These are phyloP conservation scores for Eupithecia inturbata DNA, from an alignment of 2,888 invertebrate species.

Conservation along the genomic window DNA sequence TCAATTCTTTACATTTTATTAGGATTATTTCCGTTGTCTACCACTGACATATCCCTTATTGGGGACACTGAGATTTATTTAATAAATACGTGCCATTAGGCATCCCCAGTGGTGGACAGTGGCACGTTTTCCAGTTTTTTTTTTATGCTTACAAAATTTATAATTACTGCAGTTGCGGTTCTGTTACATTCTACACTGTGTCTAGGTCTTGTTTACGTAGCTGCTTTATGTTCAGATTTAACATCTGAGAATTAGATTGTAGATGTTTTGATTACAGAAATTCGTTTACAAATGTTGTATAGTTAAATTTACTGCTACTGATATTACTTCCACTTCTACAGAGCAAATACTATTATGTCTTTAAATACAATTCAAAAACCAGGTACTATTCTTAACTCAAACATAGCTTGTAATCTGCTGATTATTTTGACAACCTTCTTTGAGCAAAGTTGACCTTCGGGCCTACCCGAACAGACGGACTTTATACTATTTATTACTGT, in stretches of 20 bases:
- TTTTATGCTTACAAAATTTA: background rate
- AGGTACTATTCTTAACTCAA: too few relatives aligned
- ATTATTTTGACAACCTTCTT: too few relatives aligned
- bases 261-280: constrained; percentile 32
- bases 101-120: background rate
- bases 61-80: too few relatives aligned
- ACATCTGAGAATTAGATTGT: constrained; percentile 35
- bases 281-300: constrained; percentile 18
- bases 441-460: too few relatives aligned
- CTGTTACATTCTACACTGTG: constrained; percentile 17
- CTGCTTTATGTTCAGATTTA: constrained; percentile 35
- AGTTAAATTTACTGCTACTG: background rate
- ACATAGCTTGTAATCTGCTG: too few relatives aligned
- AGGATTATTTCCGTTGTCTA: too few relatives aligned
- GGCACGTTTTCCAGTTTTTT: too few relatives aligned
- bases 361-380: background rate
- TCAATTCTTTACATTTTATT: too few relatives aligned
- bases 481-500: too few relatives aligned
- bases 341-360: background rate
- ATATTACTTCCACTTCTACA: background rate
- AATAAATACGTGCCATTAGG: too few relatives aligned
- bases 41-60: too few relatives aligned
- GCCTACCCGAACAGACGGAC: too few relatives aligned
- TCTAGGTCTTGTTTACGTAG: constrained; percentile 25
- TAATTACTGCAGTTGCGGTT: background rate